Evolutionary conservation across 2,797 vertebrate genomes (phyloP).

Genomic region (Lepilemur septentrionalis): DNA sequence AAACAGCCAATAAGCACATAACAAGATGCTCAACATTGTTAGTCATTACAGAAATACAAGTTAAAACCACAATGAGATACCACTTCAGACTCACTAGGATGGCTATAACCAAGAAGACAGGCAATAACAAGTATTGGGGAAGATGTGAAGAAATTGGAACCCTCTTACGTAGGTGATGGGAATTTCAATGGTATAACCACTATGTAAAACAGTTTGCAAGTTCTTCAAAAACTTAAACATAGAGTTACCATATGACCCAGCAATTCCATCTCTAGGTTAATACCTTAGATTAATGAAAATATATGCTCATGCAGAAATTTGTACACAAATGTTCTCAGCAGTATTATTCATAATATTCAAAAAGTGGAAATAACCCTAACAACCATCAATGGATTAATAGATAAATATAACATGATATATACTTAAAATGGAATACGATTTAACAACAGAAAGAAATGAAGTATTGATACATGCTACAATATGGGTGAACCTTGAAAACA

Average conservation of each 20-base stretch:
- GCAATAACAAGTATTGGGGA: neutral
- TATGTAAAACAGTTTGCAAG: neutral
- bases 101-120: neutral
- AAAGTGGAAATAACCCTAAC: neutral
- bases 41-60: neutral
- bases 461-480: neutral
- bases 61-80: neutral
- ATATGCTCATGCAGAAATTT: neutral
- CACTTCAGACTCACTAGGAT: neutral
- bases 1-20: neutral
- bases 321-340: neutral
- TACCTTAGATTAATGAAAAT: neutral
- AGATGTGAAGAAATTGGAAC: neutral
- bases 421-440: neutral
- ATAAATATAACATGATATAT: neutral
- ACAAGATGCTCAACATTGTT: neutral
- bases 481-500: neutral
- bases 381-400: neutral
- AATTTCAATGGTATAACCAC: neutral
- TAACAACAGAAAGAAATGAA: neutral
- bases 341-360: neutral
- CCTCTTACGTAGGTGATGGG: neutral
- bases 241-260: neutral
- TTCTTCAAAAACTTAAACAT: neutral
- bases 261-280: neutral